These are phyloP conservation scores for Miniopterus natalensis DNA, from an alignment of 2,113 vertebrate genomes.

Conservation along the genomic window DNA sequence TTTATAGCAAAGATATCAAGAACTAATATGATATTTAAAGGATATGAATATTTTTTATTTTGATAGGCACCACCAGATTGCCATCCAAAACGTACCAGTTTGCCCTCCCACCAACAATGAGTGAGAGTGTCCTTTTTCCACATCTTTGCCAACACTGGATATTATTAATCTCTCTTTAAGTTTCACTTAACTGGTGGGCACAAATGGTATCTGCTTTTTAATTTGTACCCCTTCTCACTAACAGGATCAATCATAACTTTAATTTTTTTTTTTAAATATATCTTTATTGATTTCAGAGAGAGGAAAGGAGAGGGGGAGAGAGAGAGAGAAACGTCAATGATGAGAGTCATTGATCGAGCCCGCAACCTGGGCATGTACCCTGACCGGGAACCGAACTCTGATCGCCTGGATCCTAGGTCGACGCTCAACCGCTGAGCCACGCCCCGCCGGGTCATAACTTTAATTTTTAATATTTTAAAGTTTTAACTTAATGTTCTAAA, in stretches of 20 bases:
- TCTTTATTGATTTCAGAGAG: not conserved
- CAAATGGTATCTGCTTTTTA: not conserved
- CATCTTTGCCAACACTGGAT: not conserved
- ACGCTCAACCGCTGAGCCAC: too few relatives aligned
- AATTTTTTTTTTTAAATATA: too few relatives aligned
- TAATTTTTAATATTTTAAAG: not conserved
- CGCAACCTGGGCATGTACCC: too few relatives aligned
- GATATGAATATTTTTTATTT: not conserved
- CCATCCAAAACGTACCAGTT: not conserved
- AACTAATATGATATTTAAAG: slow-evolving; percentile 16
- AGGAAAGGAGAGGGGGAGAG: too few relatives aligned
- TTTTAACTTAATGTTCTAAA: slow-evolving; percentile 28
- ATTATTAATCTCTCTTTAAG: not conserved
- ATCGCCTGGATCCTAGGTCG: too few relatives aligned
- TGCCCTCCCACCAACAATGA: not conserved
- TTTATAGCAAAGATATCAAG: slow-evolving; percentile 41
- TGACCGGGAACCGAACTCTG: too few relatives aligned
- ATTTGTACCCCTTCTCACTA: not conserved
- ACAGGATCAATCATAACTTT: not conserved
- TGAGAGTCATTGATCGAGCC: too few relatives aligned
- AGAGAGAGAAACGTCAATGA: too few relatives aligned
- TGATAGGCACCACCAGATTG: not conserved
- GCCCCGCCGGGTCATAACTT: too few relatives aligned
- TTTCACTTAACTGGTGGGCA: not conserved
- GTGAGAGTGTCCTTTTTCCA: not conserved